Evolutionary conservation across 2,797 vertebrate species (phyloP), one percentile per base, ranked within the genome.

Genomic region (Muscicapa comitata): DNA sequence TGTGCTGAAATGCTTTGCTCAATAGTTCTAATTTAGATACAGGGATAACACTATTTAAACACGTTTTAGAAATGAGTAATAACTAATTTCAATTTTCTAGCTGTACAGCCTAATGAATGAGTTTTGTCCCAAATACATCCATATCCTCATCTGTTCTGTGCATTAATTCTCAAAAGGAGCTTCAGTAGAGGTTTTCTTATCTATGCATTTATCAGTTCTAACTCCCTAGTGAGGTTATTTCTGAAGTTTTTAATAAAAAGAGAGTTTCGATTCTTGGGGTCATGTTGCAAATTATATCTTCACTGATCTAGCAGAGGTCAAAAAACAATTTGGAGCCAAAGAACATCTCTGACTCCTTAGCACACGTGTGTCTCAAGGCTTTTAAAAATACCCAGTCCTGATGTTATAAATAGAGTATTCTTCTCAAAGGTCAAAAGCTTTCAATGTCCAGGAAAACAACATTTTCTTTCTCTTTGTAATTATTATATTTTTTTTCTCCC

Each of bases 351-450:
- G 80, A 53, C 72, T 95, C 57, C 63, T 87, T 13, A 74, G 65
- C 65, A 95, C 93, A 95, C 17, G 37, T 95, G 93, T 83, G 92
- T 79, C 74, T 87, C 26, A 2, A 76, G 40, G 50, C 65, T 92
- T 94, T 96, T 83, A 94, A 96, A 97, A 95, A 96, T 57, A 96
- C 13, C 90, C 92, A 91, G 35, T 17, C 35, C 21, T 80, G 38
- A 50, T 78, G 90, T 75, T 96, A 96, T 86, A 95, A 97, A 95
- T 94, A 94, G 89, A 94, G 25, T 85, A 63, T 93, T 96, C 77
- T 88, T 90, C 63, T 35, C 43, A 37, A 59, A 93, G 74, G 92
- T 91, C 94, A 94, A 38, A 91, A 92, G 40, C 54, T 80, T 82
- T 53, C 73, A 14, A 54, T 50, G 9, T 78, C 53, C 78, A 91